Base-by-base conservation (phyloP, 1,140 invertebrate genomes). In the Lasioglossum albipes region DNA sequence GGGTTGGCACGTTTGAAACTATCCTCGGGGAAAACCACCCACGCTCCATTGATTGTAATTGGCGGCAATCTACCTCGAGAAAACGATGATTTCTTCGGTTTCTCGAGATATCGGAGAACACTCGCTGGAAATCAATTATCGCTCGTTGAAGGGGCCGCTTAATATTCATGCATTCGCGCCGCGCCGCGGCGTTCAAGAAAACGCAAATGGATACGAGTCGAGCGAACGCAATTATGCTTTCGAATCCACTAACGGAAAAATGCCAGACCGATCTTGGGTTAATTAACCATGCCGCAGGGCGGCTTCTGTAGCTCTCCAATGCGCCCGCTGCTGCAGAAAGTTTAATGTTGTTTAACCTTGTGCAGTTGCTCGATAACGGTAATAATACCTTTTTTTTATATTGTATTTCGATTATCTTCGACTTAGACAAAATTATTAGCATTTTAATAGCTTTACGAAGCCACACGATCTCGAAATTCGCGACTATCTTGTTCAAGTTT, bases 41-140 rank as follows among this genome's bases (percentile, higher is more conserved):
- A 52, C 68, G 75, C 20, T 31, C 27, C 10, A n/a, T 16, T 6
- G 4, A 7, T 9, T 27, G 3, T 7, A 59, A 59, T n/a, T 4
- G 7, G 9, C 10, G 18, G 4, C 42, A 69, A 49, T 42, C 31
- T 36, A 13, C n/a, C 7, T 2, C 13, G 5, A 10, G 52, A 18
- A 41, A 57, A 16, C 41, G 57, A 4, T 13, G 27, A 16, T 49
- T 45, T 36, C 13, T 1, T 12, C 16, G 12, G 2, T 3, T 12
- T n/a, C 13, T 13, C 16, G 16, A 42, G n/a, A 31, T 73, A 49
- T 49, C 22, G 16, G n/a, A 18, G 20, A n/a, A 22, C 18, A 20
- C 13, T 27, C 42, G 42, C 13, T 64, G n/a, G 20, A 16, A 74
- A 79, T 79, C 70, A 74, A 79, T 79, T 66, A 74, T 79, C 70